Base-by-base conservation (phyloP, 2,888 invertebrate genomes). In the Peribatodes rhomboidaria region DNA sequence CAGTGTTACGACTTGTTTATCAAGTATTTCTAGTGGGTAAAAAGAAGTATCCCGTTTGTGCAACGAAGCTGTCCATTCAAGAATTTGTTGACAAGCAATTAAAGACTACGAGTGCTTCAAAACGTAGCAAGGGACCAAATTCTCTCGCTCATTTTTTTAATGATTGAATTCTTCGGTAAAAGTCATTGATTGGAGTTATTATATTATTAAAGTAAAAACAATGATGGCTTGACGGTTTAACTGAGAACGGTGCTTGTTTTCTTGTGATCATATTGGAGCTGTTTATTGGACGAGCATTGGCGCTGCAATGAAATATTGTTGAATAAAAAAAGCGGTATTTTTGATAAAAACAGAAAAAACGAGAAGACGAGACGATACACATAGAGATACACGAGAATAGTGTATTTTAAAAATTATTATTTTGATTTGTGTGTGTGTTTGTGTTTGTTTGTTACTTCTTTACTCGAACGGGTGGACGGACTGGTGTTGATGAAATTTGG, bases 81-180 rank as follows among this genome's bases (percentile, higher is more conserved):
- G 88, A 88, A 89, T 89, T 86, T 88, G 85, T 86, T 88, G 91
- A 88, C 89, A 90, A 86, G 86, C 89, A 90, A 91, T 91, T 92
- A 90, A 88, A 80, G 79, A 77, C 27, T 65, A 53, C 72, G 76
- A 70, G 77, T 77, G 79, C 77, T 68, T 71, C 69, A 69, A 74
- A 77, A 80, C 77, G 72, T 69, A 76, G 74, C 77, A 65, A 75
- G 70, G 69, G 70, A 71, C 71, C 73, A 80, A 78, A 75, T 77
- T 76, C 76, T 73, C 68, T 68, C 67, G 61, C 49, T 56, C 67
- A 69, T 75, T 74, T 80, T 78, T 77, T 78, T 77, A 74, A 72
- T 68, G 65, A 76, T 72, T 78, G 72, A 73, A 76, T 71, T 64
- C 63, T 61, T 63, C 62, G 31, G 69, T 63, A 71, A 75, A 68